These are phyloP conservation scores for Anabacerthia variegaticeps DNA, from an alignment of 2,797 vertebrate species.

Conservation along the genomic window DNA sequence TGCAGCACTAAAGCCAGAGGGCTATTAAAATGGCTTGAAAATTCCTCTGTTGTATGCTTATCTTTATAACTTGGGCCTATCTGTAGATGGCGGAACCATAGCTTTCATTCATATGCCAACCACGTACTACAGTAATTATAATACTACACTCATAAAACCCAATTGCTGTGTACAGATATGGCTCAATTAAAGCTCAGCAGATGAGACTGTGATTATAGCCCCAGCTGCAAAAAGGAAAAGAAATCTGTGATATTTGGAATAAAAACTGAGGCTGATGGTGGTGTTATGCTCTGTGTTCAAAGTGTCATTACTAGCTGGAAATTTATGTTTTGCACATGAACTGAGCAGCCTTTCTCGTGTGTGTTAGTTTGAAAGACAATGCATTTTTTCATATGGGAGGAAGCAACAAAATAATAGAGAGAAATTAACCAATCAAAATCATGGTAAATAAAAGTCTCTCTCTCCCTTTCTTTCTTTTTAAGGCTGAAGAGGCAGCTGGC, in stretches of 20 bases:
- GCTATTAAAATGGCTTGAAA: slow-evolving; percentile 14
- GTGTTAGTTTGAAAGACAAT: background rate
- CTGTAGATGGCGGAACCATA: background rate
- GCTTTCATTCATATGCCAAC: slow-evolving; percentile 30
- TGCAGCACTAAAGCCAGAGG: background rate
- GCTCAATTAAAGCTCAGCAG: background rate
- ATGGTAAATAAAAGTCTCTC: slow-evolving; percentile 67
- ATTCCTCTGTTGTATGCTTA: background rate
- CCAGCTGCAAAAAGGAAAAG: background rate
- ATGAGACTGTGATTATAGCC: background rate
- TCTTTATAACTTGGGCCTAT: slow-evolving; percentile 18
- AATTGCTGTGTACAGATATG: accelerated
- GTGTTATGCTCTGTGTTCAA: background rate
- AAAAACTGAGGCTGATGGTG: background rate
- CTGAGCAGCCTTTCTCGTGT: slow-evolving; percentile 1
- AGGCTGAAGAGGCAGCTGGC: slow-evolving; percentile 71
- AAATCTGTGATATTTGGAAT: background rate
- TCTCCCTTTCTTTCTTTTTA: slow-evolving; percentile 60
- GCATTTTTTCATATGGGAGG: slow-evolving; percentile 62
- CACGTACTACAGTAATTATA: background rate
- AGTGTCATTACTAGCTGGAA: slow-evolving; percentile 16
- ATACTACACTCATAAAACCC: background rate
- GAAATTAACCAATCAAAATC: slow-evolving; percentile 68
- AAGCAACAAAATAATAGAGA: slow-evolving; percentile 61
- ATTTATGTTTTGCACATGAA: slow-evolving; percentile 29